These are phyloP conservation scores for Barnardius zonarius DNA, from an alignment of 2,113 vertebrate species.

Conservation along the genomic window DNA sequence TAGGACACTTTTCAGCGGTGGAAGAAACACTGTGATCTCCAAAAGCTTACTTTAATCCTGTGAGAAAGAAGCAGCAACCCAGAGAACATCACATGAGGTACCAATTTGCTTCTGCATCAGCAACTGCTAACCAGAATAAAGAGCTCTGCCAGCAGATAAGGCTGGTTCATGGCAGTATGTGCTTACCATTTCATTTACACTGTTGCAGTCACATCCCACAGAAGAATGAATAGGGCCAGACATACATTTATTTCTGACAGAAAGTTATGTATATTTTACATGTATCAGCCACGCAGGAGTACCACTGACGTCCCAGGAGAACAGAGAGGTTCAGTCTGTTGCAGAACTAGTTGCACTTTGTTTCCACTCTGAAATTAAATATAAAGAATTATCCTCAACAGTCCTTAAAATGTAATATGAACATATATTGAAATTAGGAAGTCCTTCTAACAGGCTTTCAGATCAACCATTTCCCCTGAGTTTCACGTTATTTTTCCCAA, in stretches of 20 bases:
- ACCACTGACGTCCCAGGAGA: background rate
- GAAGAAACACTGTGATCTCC: background rate
- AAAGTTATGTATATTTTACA: background rate
- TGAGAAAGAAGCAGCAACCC: background rate
- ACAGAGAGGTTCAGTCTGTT: background rate
- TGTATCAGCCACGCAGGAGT: background rate
- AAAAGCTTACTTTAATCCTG: background rate
- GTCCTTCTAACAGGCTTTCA: background rate
- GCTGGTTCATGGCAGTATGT: background rate
- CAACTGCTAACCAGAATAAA: background rate
- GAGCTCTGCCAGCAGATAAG: background rate
- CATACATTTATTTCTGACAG: background rate
- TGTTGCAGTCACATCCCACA: background rate
- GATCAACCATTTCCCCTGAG: background rate
- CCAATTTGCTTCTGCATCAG: background rate
- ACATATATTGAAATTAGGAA: background rate
- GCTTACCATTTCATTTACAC: background rate
- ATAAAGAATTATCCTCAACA: background rate
- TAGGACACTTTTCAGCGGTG: background rate
- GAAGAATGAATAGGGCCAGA: background rate
- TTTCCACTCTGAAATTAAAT: background rate
- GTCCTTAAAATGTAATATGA: background rate
- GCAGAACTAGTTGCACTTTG: background rate
- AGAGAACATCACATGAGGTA: background rate
- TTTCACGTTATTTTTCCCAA: background rate